Evolutionary conservation across 2,797 vertebrate species (phyloP).

Genomic region (Poeciliopsis presidionis): DNA sequence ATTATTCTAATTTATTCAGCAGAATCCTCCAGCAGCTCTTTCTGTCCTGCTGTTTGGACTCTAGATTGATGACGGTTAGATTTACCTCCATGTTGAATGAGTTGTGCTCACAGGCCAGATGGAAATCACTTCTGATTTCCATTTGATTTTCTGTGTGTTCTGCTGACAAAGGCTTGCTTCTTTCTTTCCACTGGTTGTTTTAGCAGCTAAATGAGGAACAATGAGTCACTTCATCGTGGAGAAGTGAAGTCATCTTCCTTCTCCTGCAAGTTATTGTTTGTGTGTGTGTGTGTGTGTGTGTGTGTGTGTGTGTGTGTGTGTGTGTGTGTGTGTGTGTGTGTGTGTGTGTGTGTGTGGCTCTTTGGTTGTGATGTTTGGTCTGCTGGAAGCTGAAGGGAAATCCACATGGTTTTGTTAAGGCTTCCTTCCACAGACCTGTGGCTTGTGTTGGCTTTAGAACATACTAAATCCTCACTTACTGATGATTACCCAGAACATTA

Average conservation of each 20-base stretch:
- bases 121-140: conserved; percentile 16
- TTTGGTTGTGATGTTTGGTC: conserved; percentile 48
- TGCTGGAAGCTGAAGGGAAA: conserved; percentile 21
- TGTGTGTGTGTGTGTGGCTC: not conserved
- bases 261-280: conserved; percentile 51
- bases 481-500: not conserved
- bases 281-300: not conserved
- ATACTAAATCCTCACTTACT: not conserved
- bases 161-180: conserved; percentile 46
- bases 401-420: not conserved
- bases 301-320: not conserved
- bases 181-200: conserved; percentile 28
- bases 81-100: not conserved
- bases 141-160: conserved; percentile 40
- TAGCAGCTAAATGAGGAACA: conserved; percentile 61
- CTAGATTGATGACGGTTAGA: not conserved
- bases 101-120: not conserved
- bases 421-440: not conserved
- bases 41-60: not conserved
- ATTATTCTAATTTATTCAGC: not conserved
- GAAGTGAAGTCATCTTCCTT: conserved; percentile 70
- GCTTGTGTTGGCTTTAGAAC: not conserved
- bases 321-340: not conserved
- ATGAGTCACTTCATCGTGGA: conserved; percentile 66
- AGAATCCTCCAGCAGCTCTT: conserved; percentile 5